Evolutionary conservation across 2,888 invertebrate genomes (phyloP).

Genomic region (Tortrix viridana): DNA sequence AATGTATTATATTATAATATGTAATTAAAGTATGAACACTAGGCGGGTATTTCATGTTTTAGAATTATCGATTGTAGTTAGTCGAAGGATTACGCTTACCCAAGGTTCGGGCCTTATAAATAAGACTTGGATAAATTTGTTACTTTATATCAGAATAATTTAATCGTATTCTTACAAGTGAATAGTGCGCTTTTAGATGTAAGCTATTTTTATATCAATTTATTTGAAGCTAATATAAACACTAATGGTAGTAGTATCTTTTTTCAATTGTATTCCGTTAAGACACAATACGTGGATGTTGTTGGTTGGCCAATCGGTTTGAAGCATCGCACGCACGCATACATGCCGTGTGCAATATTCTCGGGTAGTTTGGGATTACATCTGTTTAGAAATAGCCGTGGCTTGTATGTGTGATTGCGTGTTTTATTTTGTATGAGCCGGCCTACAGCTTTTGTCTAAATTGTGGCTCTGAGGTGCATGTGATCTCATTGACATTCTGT

Average conservation of each 20-base stretch:
- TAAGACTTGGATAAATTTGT: constrained; percentile 75
- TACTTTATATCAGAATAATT: constrained; percentile 71
- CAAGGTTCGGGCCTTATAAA: constrained; percentile 70
- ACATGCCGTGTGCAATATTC: background rate
- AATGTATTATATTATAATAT: constrained; percentile 38
- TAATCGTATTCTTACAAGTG: constrained; percentile 54
- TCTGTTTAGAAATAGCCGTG: too few relatives aligned
- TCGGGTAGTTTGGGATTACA: background rate
- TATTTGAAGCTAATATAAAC: constrained; percentile 72
- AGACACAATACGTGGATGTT: background rate
- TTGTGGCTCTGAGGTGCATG: constrained; percentile 56
- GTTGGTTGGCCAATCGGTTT: background rate
- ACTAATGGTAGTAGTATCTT: constrained; percentile 54
- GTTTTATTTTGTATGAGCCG: background rate
- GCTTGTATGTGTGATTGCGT: background rate
- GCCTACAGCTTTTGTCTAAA: background rate
- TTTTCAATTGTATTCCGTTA: constrained; percentile 62
- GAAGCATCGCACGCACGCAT: background rate
- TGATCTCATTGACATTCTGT: constrained; percentile 70
- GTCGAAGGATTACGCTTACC: constrained; percentile 81
- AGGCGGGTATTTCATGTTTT: constrained; percentile 57
- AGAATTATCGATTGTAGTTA: constrained; percentile 66
- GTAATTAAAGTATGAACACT: constrained; percentile 37
- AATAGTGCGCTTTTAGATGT: constrained; percentile 58
- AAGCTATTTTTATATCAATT: constrained; percentile 81